Evolutionary conservation across 1,140 invertebrate genomes (phyloP), one percentile per base, ranked within the genome.

Genomic region (Trachymyrmex septentrionalis): DNA sequence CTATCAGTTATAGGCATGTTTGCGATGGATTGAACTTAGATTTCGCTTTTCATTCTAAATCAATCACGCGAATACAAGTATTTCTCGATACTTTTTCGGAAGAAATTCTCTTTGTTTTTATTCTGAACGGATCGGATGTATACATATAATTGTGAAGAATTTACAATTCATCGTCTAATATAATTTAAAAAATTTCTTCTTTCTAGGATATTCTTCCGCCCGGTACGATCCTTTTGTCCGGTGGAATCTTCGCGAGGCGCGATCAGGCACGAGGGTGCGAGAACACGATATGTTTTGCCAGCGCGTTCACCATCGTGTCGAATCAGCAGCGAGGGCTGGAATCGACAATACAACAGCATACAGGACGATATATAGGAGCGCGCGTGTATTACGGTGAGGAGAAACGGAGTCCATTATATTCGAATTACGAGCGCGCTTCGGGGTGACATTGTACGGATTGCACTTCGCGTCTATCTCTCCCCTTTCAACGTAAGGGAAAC

Each of bases 361-460:
- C 34, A 19, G 48, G 21, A 21, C 78, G 67, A 82, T 82, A 72
- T 34, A 59, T 59, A 59, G 67, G 27, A 44, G 67, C 38, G 53
- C 53, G 80, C 67, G 67, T 30, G 78, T 82, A 57, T 82, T 44
- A 72, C 78, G 67, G n/a, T 34, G 44, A 61, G 81, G 67, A 21
- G 69, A 64, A 63, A 27, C 44, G 6, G 81, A 90, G 89, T 90
- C 88, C 80, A 90, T 90, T 90, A 90, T 90, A 90, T 90, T 90
- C 89, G 89, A 90, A 90, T 90, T 90, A 90, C 88, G 85, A 89
- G 67, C 89, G 71, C 78, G 89, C 87, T 86, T 80, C 72, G 80
- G 89, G 89, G 75, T 90, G 87, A 87, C 86, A 81, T 90, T 85
- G 88, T 86, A 87, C 78, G 78, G 85, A 89, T 87, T 88, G 87